Base-by-base conservation (phyloP, 2,888 invertebrate species). In the Phasia obesa region DNA sequence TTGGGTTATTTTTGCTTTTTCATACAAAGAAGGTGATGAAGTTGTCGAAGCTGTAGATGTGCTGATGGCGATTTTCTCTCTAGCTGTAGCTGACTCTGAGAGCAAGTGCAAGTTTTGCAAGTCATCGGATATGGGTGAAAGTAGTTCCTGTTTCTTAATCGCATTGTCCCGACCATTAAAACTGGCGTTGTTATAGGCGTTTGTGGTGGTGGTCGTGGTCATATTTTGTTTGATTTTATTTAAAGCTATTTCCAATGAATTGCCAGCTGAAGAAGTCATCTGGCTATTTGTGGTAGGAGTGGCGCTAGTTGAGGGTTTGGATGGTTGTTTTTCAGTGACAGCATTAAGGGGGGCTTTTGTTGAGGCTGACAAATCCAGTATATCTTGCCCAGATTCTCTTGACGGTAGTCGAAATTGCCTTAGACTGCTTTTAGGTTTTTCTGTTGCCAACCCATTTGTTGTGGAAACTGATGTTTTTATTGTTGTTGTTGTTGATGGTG, bases 71-170 rank as follows among this genome's bases (percentile, higher is more conserved):
- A 91, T 89, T 85, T 91, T 91, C 74, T 91, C 91, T 25, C 91
- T 87, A 51, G 88, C 88, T 21, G 89, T 91, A 2, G 91, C 91
- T 31, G 91, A 91, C 53, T 91, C 91, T 0, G 91, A 90, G 2
- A 94, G 89, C 90, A 94, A 92, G 87, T 94, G 93, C 65, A 94
- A 89, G 87, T 94, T 94, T 78, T 92, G 92, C 84, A 93, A 89
- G 86, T 90, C 90, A 23, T 90, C 90, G 65, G 86, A 81, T 47
- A 59, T 84, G 35, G 84, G 79, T 42, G 71, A 47, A 7, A 76
- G 59, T 7, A 60, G 60, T 53, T 75, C 75, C n/a, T 35, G 55
- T 21, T 81, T 74, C 38, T 84, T 84, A 6, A 55, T 25, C 1
- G 5, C 42, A n/a, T 51, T 73, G 13, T 79, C 75, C 2, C 38